Evolutionary conservation across 2,797 vertebrate genomes (phyloP).

Genomic region (Poeciliopsis paucimaculata): DNA sequence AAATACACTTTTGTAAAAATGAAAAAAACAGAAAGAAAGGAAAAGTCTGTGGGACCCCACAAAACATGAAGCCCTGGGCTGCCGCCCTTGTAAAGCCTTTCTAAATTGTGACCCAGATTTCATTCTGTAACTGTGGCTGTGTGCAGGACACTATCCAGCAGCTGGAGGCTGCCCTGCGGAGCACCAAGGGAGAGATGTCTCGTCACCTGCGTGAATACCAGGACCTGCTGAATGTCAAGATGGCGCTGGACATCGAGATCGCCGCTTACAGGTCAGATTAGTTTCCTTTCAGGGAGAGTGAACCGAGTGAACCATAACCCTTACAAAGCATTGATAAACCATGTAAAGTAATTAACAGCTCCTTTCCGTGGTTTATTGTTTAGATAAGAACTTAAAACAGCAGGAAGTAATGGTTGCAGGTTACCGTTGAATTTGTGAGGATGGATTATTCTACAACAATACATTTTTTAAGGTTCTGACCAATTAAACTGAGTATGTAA

Average conservation of each 20-base stretch:
- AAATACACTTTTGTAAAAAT: too few relatives aligned
- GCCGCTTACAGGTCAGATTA: slow-evolving; percentile 83
- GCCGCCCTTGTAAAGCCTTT: neutral
- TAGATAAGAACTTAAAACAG: neutral
- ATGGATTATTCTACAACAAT: neutral
- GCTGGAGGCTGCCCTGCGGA: slow-evolving; percentile 79
- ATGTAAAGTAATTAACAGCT: neutral
- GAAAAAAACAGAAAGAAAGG: too few relatives aligned
- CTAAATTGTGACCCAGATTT: neutral
- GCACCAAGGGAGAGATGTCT: slow-evolving; percentile 85
- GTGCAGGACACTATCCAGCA: slow-evolving; percentile 81
- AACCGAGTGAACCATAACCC: neutral
- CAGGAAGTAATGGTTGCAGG: neutral
- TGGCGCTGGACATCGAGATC: slow-evolving; percentile 88
- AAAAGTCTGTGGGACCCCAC: too few relatives aligned
- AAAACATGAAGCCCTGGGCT: too few relatives aligned
- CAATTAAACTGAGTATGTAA: too few relatives aligned
- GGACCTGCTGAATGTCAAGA: slow-evolving; percentile 87
- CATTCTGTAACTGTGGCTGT: slow-evolving; percentile 22
- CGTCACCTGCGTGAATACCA: slow-evolving; percentile 86
- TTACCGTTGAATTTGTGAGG: neutral
- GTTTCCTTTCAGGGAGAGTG: neutral
- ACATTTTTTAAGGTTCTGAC: too few relatives aligned
- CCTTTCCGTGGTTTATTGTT: neutral
- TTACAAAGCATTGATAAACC: neutral